phyloP scores from a whole-genome alignment of 2,797 vertebrate genomes.

The Pantherophis vulpinus region DNA sequence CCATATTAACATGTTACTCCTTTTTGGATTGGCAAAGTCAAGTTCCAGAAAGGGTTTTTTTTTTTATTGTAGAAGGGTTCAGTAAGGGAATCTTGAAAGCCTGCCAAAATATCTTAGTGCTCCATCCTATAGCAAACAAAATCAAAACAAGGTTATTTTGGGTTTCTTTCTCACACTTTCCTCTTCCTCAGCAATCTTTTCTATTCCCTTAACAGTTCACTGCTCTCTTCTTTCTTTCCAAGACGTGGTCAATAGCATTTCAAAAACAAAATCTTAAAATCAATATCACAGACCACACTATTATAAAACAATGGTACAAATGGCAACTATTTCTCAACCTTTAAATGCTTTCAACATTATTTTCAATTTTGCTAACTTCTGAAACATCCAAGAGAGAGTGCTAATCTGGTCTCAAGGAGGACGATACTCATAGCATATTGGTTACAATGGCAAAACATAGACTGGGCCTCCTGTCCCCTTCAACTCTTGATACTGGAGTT shows the following conservation, averaged over 20 bases:
- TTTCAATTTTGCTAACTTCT: background rate
- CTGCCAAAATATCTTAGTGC: background rate
- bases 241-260: background rate
- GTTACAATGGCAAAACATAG: background rate
- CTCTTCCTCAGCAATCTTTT: background rate
- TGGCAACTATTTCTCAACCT: background rate
- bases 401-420: background rate
- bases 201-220: background rate
- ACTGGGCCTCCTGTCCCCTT: background rate
- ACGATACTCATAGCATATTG: background rate
- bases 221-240: background rate
- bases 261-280: background rate
- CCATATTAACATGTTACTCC: background rate
- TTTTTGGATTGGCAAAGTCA: background rate
- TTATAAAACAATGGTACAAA: background rate
- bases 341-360: background rate
- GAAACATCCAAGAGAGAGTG: background rate
- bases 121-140: background rate
- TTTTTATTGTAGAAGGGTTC: background rate
- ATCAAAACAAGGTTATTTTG: background rate
- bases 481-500: background rate
- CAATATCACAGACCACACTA: background rate
- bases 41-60: background rate
- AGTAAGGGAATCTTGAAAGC: background rate
- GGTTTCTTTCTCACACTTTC: background rate